A percentile compares a stretch with the other conserved stretches of the same genome.
Conservation (phyloP, 2,113 vertebrate genomes). For the Clarias magur region DNA sequence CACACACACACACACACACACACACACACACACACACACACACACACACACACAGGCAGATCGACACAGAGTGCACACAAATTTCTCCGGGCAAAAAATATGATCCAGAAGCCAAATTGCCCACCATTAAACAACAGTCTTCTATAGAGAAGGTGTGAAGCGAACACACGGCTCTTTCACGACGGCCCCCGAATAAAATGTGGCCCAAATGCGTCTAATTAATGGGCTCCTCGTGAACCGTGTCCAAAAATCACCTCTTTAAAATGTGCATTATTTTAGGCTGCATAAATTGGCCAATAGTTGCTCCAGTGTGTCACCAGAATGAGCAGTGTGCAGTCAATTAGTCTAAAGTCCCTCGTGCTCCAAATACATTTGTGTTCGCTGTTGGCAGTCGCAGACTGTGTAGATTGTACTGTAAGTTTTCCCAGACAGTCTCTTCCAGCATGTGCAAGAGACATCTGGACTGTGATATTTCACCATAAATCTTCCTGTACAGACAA, state of each 20-base stretch:
- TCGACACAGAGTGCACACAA: slow-evolving; percentile 60
- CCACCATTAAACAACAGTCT: slow-evolving; percentile 49
- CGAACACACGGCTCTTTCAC: slow-evolving; percentile 52
- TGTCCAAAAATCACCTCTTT: slow-evolving; percentile 59
- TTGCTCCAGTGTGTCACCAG: slow-evolving; percentile 40
- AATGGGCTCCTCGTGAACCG: slow-evolving; percentile 51
- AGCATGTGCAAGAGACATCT: slow-evolving; percentile 36
- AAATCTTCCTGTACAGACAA: slow-evolving; percentile 35
- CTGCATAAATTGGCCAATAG: slow-evolving; percentile 51
- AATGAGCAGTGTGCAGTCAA: slow-evolving; percentile 46
- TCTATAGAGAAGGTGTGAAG: slow-evolving; percentile 39
- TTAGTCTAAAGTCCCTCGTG: slow-evolving; percentile 42
- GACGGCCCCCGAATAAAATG: slow-evolving; percentile 37
- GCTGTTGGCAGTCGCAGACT: slow-evolving; percentile 37
- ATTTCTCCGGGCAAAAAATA: slow-evolving; percentile 52
- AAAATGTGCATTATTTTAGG: slow-evolving; percentile 61
- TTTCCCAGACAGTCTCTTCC: slow-evolving; percentile 32
- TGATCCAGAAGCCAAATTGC: slow-evolving; percentile 49
- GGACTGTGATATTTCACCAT: slow-evolving; percentile 26
- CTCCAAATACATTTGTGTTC: slow-evolving; percentile 46
- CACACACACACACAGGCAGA: slow-evolving; percentile 39
- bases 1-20: slow-evolving; percentile 23
- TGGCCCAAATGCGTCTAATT: slow-evolving; percentile 55
- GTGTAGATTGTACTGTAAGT: slow-evolving; percentile 46
- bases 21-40: slow-evolving; percentile 42